A percentile compares a stretch with the other conserved stretches of the same genome.
These are phyloP conservation scores for Anableps anableps DNA, from an alignment of 2,797 vertebrate genomes.

Conservation along the genomic window DNA sequence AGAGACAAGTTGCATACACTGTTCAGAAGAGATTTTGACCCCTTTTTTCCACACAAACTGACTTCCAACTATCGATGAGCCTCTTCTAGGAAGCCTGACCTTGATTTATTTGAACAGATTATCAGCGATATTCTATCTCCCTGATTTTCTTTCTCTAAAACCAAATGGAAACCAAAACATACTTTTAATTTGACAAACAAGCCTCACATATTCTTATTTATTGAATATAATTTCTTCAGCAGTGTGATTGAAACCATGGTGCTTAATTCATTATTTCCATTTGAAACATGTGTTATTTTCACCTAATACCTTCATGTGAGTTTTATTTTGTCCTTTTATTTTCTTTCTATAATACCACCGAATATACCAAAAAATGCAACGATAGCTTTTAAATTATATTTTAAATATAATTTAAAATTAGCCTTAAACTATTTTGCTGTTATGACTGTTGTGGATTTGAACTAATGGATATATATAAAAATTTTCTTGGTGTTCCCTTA, in stretches of 20 bases:
- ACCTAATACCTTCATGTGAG: neutral
- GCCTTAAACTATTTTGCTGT: neutral
- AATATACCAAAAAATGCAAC: neutral
- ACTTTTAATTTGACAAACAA: neutral
- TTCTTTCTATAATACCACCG: neutral
- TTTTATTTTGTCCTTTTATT: neutral
- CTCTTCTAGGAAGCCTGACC: neutral
- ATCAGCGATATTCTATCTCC: neutral
- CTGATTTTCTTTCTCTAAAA: neutral
- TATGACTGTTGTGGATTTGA: neutral
- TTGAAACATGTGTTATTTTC: neutral
- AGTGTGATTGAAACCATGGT: neutral
- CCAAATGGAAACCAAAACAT: neutral
- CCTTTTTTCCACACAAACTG: neutral
- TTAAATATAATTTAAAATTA: too few relatives aligned
- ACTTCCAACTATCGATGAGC: neutral
- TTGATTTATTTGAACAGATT: neutral
- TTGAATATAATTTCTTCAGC: neutral
- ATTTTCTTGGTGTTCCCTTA: slow-evolving; percentile 13
- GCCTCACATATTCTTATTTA: neutral
- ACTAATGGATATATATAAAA: slow-evolving; percentile 10
- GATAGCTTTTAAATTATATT: neutral
- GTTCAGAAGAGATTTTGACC: neutral
- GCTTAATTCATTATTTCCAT: neutral
- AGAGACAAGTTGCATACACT: neutral